phyloP scores from a whole-genome alignment of 1,140 invertebrate species.

The Thaumatotibia leucotreta region DNA sequence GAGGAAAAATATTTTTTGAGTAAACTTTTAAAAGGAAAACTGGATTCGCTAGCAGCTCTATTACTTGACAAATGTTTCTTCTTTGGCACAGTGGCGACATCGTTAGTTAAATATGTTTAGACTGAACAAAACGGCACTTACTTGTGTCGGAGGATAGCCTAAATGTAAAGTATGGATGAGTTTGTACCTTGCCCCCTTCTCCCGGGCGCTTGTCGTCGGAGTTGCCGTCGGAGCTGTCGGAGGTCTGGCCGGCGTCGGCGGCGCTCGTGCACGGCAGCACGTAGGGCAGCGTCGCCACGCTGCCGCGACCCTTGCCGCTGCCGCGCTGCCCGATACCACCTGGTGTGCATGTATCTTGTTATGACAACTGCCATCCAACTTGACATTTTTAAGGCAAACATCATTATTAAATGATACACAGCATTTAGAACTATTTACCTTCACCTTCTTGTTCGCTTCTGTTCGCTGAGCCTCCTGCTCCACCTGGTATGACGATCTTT shows the following conservation, averaged over 20 bases:
- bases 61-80: slow-evolving; percentile 7
- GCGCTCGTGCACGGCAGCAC: slow-evolving; percentile 82
- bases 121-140: background rate
- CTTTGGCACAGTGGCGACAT: background rate
- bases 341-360: slow-evolving; percentile 15
- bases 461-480: slow-evolving; percentile 72
- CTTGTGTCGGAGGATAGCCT: background rate
- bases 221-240: slow-evolving; percentile 79
- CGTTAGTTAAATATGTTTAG: background rate
- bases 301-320: slow-evolving; percentile 84
- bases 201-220: slow-evolving; percentile 77
- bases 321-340: slow-evolving; percentile 71
- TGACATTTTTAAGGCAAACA: background rate
- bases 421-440: slow-evolving; percentile 29
- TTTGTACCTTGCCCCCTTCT: slow-evolving; percentile 61
- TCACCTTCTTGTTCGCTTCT: slow-evolving; percentile 70
- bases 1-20: slow-evolving; percentile 32
- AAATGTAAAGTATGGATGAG: background rate
- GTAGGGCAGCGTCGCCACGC: slow-evolving; percentile 82
- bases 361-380: background rate
- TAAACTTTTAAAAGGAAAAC: slow-evolving; percentile 16
- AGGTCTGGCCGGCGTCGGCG: slow-evolving; percentile 76
- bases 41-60: slow-evolving; percentile 1
- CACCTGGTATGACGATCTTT: slow-evolving; percentile 94
- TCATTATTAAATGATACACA: background rate